A percentile compares a stretch with the other conserved stretches of the same genome.
phyloP scores from a whole-genome alignment of 2,797 vertebrate species.

The Holocentrus rufus region DNA sequence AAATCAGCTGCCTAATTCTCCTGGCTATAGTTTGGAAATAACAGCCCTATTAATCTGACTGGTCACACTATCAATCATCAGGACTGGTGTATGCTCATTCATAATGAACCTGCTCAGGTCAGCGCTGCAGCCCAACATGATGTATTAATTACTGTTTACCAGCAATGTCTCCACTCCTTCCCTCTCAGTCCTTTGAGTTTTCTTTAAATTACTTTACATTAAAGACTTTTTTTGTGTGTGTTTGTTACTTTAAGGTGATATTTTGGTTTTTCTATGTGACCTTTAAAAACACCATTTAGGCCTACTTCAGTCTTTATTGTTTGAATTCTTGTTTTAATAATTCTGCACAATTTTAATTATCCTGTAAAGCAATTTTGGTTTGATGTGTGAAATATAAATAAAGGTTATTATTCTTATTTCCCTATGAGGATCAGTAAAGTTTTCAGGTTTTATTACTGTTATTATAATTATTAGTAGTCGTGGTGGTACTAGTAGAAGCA shows the following conservation, averaged over 20 bases:
- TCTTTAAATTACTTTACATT: conserved; percentile 18
- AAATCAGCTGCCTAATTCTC: conserved; percentile 58
- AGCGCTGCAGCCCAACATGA: conserved; percentile 17
- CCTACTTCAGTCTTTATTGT: neutral
- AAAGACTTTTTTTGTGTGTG: neutral
- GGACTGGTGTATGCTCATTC: conserved; percentile 22
- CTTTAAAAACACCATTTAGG: neutral
- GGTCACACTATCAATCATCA: conserved; percentile 53
- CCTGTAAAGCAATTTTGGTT: too few species aligned
- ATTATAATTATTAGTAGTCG: too few species aligned
- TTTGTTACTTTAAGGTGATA: neutral
- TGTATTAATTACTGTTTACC: conserved; percentile 51
- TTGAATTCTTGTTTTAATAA: neutral
- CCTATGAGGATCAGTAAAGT: too few species aligned
- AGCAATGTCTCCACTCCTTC: conserved; percentile 25
- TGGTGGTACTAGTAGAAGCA: too few species aligned
- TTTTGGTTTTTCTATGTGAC: neutral
- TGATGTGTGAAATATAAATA: too few species aligned
- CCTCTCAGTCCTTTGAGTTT: neutral
- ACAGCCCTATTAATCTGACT: conserved; percentile 51
- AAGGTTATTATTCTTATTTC: too few species aligned
- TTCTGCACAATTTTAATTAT: neutral
- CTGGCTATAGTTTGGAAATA: conserved; percentile 36
- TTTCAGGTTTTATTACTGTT: too few species aligned
- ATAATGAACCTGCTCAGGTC: conserved; percentile 36